phyloP scores from a whole-genome alignment of 2,888 invertebrate species.

The Caenorhabditis japonica region DNA sequence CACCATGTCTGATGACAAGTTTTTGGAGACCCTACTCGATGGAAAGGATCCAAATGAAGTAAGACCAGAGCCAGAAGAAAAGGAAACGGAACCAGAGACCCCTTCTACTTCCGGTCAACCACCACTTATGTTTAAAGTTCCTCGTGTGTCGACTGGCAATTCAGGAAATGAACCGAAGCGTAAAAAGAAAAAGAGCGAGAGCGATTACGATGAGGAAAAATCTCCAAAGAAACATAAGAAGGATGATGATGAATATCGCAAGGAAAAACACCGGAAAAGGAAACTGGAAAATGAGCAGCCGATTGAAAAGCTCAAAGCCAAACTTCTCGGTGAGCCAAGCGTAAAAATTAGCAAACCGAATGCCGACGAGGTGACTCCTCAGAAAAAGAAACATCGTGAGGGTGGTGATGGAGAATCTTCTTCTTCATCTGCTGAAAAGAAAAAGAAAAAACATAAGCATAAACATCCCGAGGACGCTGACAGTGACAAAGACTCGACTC shows the following conservation, averaged over 20 bases:
- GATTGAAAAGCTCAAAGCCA: too few relatives aligned
- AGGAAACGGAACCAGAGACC: not conserved
- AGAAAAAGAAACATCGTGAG: not conserved
- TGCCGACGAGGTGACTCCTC: not conserved
- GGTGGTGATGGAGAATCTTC: too few relatives aligned
- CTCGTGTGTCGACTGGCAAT: constrained; percentile 3
- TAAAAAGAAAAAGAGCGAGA: constrained; percentile 15
- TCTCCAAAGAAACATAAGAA: too few relatives aligned
- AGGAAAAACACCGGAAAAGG: not conserved
- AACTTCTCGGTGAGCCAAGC: too few relatives aligned
- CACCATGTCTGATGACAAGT: constrained; percentile 50
- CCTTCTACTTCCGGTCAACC: not conserved
- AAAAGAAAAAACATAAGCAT: constrained; percentile 11
- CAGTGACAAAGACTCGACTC: not conserved
- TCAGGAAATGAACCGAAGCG: constrained; percentile 13
- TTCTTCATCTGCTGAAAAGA: too few relatives aligned
- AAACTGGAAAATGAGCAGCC: constrained; percentile 1
- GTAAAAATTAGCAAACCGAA: too few relatives aligned
- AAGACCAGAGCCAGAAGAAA: constrained; percentile 40
- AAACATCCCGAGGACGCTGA: constrained; percentile 1
- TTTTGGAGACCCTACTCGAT: constrained; percentile 39
- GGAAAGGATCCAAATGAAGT: constrained; percentile 29
- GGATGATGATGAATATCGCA: too few relatives aligned
- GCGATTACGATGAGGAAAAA: constrained; percentile 15
- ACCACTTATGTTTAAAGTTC: constrained; percentile 21